phyloP scores from a whole-genome alignment of 35 echinoderm and acorn worm species.

The Apostichopus parvimensis region DNA sequence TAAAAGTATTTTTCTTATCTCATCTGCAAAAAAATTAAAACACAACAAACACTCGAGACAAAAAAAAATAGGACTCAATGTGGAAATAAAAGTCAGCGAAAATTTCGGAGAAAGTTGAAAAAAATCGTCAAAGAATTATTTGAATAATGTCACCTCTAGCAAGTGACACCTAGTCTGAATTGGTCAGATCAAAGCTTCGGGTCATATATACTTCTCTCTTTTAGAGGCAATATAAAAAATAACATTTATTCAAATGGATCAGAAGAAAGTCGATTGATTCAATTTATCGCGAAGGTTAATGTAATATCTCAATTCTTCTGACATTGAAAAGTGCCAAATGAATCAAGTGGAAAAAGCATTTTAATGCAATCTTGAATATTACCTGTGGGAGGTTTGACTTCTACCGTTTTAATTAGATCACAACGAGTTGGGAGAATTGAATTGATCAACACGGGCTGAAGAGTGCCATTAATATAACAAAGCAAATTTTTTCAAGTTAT shows the following conservation, averaged over 20 bases:
- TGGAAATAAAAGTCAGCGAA: too few relatives aligned
- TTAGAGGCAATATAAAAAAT: not conserved
- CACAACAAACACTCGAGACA: too few relatives aligned
- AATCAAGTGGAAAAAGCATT: not conserved
- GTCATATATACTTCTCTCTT: not conserved
- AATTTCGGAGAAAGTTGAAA: too few relatives aligned
- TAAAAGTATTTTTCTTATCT: too few relatives aligned
- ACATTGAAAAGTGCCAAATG: constrained; percentile 15
- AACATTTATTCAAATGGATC: constrained; percentile 4
- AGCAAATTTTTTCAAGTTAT: too few relatives aligned
- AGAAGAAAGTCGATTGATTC: constrained; percentile 9
- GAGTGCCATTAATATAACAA: not conserved
- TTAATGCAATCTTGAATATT: not conserved
- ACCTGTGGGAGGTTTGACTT: not conserved
- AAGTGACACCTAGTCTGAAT: too few relatives aligned
- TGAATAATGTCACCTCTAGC: too few relatives aligned
- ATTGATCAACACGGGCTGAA: not conserved
- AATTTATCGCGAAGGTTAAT: constrained; percentile 24
- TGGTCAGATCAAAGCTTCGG: not conserved
- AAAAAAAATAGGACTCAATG: too few relatives aligned
- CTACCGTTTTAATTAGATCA: not conserved
- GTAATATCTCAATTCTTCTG: constrained; percentile 40
- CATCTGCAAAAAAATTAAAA: too few relatives aligned
- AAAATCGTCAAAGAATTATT: too few relatives aligned
- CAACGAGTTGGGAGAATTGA: not conserved